A percentile compares a stretch with the other conserved stretches of the same genome.
Conservation (phyloP, 2,797 vertebrate genomes). For the Tiaroga cobitis region DNA sequence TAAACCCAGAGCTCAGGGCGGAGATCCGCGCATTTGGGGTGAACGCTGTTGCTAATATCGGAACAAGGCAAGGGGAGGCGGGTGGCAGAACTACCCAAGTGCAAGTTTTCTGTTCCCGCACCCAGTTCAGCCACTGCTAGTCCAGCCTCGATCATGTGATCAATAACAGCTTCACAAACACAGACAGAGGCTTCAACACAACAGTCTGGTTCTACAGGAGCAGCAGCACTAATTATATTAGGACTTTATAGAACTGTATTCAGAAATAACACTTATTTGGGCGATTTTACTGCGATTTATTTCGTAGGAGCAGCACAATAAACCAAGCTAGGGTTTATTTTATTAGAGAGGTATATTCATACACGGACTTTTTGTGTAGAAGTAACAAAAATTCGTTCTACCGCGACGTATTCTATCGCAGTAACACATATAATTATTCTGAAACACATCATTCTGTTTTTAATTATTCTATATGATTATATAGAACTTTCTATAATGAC, state of each 20-base stretch:
- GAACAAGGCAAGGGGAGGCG: conserved; percentile 31
- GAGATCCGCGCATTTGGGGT: conserved; percentile 9
- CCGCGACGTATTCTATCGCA: too few relatives aligned
- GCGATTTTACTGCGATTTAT: background rate
- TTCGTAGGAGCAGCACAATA: background rate
- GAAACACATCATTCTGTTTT: background rate
- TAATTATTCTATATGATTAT: background rate
- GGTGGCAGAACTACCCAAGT: conserved; percentile 31
- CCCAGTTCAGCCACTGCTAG: conserved; percentile 32
- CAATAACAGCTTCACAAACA: conserved; percentile 31
- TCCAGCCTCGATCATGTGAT: conserved; percentile 46
- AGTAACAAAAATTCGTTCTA: background rate
- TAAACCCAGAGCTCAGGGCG: background rate
- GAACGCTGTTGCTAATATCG: conserved; percentile 23
- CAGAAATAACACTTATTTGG: background rate
- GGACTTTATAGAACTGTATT: background rate
- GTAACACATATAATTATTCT: background rate
- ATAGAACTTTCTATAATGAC: background rate
- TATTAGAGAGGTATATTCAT: background rate
- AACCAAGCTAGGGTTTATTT: background rate
- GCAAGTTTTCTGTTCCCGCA: conserved; percentile 47
- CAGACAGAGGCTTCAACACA: conserved; percentile 3
- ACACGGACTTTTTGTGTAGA: background rate
- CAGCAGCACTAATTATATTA: background rate
- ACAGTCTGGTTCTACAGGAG: background rate